phyloP scores from a whole-genome alignment of 2,113 vertebrate species.

The Phalacrocorax carbo region DNA sequence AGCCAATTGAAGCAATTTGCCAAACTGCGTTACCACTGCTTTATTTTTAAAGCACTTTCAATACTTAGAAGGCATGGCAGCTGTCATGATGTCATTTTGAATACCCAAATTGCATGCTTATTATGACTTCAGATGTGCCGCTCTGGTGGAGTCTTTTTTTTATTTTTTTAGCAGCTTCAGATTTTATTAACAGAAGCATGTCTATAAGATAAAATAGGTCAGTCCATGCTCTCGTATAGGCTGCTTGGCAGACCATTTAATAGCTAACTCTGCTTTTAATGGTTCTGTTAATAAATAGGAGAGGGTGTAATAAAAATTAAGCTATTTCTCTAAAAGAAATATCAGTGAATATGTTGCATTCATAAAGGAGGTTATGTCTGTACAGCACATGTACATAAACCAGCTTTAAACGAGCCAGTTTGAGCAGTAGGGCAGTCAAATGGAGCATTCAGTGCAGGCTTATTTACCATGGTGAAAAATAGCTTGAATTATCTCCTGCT shows the following conservation, averaged over 20 bases:
- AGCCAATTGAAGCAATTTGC: conserved; percentile 52
- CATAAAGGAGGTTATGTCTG: background rate
- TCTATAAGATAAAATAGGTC: conserved; percentile 30
- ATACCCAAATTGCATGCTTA: conserved; percentile 43
- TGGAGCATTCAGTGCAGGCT: background rate
- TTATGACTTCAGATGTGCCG: conserved; percentile 41
- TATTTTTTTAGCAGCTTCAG: background rate
- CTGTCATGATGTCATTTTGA: conserved; percentile 50
- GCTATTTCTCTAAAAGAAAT: conserved; percentile 22
- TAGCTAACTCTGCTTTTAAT: conserved; percentile 39
- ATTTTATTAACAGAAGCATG: conserved; percentile 29
- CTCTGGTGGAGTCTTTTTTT: background rate
- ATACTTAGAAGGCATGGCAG: conserved; percentile 31
- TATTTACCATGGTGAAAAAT: conserved; percentile 58
- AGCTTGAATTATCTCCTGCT: conserved; percentile 41
- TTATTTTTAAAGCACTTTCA: conserved; percentile 59
- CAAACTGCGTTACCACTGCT: conserved; percentile 18
- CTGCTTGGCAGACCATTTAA: conserved; percentile 37
- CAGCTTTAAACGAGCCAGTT: background rate
- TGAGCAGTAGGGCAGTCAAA: background rate
- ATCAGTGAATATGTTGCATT: conserved; percentile 8
- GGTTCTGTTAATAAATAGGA: conserved; percentile 44
- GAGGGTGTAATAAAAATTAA: conserved; percentile 39
- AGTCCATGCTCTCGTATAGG: background rate
- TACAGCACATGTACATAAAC: background rate